Conservation (phyloP, 1,140 invertebrate species). For the Brachionus plicatilis region DNA sequence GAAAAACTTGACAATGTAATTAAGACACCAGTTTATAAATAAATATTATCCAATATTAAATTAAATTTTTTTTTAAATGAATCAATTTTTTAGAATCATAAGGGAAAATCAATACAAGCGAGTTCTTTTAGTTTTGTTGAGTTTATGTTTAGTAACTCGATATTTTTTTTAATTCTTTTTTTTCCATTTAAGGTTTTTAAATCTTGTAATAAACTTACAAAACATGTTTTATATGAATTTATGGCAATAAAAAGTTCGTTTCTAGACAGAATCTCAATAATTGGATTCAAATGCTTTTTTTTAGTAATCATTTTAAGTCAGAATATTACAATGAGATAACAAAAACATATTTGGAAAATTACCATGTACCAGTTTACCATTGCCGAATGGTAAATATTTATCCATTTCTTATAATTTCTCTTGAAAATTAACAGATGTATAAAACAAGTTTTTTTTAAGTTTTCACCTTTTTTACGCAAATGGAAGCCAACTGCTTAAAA, state of each 20-base stretch:
- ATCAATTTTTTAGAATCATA: not conserved
- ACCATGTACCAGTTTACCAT: too few relatives aligned
- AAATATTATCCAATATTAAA: not conserved
- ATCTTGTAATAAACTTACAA: not conserved
- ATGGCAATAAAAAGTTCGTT: not conserved
- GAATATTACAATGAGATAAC: too few relatives aligned
- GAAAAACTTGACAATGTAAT: not conserved
- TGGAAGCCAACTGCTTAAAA: not conserved
- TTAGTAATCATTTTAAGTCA: too few relatives aligned
- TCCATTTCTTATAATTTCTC: too few relatives aligned
- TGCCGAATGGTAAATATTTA: too few relatives aligned
- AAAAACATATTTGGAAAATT: too few relatives aligned
- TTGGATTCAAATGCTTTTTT: not conserved
- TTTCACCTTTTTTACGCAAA: not conserved
- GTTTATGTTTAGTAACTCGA: not conserved
- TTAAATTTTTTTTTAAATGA: not conserved
- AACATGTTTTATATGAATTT: not conserved
- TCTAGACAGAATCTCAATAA: not conserved
- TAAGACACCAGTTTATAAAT: not conserved
- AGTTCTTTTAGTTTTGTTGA: not conserved
- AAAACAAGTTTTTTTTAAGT: not conserved
- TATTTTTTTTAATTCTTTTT: not conserved
- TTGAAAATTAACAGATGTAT: too few relatives aligned
- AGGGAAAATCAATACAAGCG: not conserved
- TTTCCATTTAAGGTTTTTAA: not conserved